Evolutionary conservation across 1,140 invertebrate species (phyloP), one percentile per base, ranked within the genome.

Genomic region (Macrobrachium nipponense): DNA sequence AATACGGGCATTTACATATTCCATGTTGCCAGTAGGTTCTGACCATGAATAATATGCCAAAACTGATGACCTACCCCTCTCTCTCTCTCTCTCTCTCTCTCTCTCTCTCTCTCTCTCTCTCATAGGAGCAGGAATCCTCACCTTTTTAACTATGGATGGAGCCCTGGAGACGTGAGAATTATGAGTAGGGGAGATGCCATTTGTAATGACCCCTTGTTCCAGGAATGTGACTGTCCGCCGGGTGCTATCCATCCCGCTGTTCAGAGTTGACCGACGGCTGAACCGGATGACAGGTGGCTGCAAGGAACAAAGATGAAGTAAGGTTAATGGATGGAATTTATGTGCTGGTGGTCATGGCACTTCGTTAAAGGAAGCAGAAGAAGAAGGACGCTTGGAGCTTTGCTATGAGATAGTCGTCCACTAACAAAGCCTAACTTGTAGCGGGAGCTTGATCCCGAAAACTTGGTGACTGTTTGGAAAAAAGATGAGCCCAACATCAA

Each of bases 161-260:
- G 76, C 27, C 58, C 8, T 51, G 58, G 20, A 7, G 10, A 7
- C 15, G 58, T 23, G n/a, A 15, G 58, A 23, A 23, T 17, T 78
- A 5, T 78, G 76, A 10, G 59, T 14, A n/a, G 78, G 78, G 10
- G 78, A 44, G 36, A 51, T n/a, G 62, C 78, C 78, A 12, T 80
- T 80, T 7, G 51, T 60, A 58, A 59, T 1, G 15, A 60, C 78
- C 7, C 78, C 78, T 5, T 80, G 78, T 36, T 80, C 78, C 36
- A 80, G 62, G 61, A 80, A 80, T 5, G 78, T 80, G 61, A 80
- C 78, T 15, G 78, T 68, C 17, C 78, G 61, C 6, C 78, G 61
- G 11, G 61, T 66, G 27, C 43, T 80, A 7, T 80, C 78, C 3
- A 64, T 60, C 12, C 61, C 78, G 62, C 78, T 80, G 78, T 80